phyloP scores from a whole-genome alignment of 2,888 invertebrate genomes.

The Synergus laeviventris region DNA sequence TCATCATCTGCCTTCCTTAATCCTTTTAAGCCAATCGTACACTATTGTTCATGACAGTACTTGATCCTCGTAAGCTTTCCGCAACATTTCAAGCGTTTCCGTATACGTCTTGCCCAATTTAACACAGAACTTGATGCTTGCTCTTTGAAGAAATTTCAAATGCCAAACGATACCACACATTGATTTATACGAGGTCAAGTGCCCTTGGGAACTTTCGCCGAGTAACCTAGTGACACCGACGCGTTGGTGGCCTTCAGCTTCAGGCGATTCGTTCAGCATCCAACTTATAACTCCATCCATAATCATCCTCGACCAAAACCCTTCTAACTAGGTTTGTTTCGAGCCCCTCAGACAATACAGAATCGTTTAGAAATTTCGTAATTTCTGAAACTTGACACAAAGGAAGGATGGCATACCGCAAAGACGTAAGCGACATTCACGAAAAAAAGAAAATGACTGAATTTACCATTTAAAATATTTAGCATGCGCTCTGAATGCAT shows the following conservation, averaged over 20 bases:
- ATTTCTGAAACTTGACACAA: neutral
- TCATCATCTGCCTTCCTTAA: too few species aligned
- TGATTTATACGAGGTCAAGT: constrained; percentile 67
- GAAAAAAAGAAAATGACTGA: too few species aligned
- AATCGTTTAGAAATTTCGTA: constrained; percentile 7
- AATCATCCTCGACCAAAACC: constrained; percentile 22
- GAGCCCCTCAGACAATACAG: constrained; percentile 17
- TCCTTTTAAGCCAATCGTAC: too few species aligned
- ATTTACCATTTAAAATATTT: too few species aligned
- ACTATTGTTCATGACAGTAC: too few species aligned
- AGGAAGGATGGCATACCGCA: neutral
- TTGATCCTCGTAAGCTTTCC: too few species aligned
- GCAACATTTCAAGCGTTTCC: too few species aligned
- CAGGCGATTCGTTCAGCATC: constrained; percentile 44
- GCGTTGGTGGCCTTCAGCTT: constrained; percentile 56
- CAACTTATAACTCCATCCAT: constrained; percentile 43
- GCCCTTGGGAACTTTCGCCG: constrained; percentile 64
- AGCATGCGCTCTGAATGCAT: too few species aligned
- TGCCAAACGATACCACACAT: constrained; percentile 52
- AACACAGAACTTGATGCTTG: too few species aligned
- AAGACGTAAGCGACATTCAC: too few species aligned
- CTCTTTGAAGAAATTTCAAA: neutral
- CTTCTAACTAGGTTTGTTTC: constrained; percentile 7
- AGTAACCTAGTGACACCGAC: constrained; percentile 70
- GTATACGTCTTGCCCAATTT: too few species aligned